Percentiles rank a stretch among this genome's conserved stretches.
phyloP scores from a whole-genome alignment of 2,888 invertebrate genomes.

The Acronicta psi region DNA sequence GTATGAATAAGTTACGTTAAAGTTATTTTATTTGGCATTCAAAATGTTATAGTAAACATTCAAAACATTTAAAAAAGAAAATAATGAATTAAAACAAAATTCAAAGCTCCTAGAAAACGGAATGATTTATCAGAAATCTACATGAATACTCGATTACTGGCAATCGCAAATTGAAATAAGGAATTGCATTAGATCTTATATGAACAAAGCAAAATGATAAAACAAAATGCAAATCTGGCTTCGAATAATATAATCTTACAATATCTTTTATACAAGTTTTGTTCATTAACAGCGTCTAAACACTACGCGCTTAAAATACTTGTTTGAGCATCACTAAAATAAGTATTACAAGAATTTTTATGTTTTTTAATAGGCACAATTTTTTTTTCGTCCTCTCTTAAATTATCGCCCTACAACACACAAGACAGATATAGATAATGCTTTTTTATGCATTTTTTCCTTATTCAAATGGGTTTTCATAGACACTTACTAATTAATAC shows the following conservation, averaged over 20 bases:
- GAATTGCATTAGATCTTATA: constrained; percentile 47
- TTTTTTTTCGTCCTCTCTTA: constrained; percentile 69
- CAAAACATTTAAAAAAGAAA: background rate
- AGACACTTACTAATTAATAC: constrained; percentile 87
- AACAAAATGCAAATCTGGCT: constrained; percentile 82
- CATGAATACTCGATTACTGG: background rate
- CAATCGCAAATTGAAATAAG: constrained; percentile 30
- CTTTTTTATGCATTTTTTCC: constrained; percentile 76
- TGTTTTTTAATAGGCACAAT: constrained; percentile 84
- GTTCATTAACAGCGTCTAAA: constrained; percentile 80
- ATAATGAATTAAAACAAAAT: constrained; percentile 8
- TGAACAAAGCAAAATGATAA: constrained; percentile 42
- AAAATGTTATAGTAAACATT: background rate
- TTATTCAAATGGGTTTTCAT: constrained; percentile 79
- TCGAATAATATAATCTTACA: constrained; percentile 71
- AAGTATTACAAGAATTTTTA: constrained; percentile 71
- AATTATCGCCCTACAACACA: constrained; percentile 80
- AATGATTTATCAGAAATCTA: constrained; percentile 2
- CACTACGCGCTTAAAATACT: constrained; percentile 85
- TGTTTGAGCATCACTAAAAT: constrained; percentile 87
- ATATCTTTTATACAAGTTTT: constrained; percentile 67
- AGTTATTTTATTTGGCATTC: constrained; percentile 4
- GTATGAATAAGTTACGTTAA: constrained; percentile 25
- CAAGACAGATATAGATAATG: constrained; percentile 81
- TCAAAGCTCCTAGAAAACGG: constrained; percentile 9